Conservation (phyloP, 1,140 invertebrate species). For the Anagrus nilaparvatae region DNA sequence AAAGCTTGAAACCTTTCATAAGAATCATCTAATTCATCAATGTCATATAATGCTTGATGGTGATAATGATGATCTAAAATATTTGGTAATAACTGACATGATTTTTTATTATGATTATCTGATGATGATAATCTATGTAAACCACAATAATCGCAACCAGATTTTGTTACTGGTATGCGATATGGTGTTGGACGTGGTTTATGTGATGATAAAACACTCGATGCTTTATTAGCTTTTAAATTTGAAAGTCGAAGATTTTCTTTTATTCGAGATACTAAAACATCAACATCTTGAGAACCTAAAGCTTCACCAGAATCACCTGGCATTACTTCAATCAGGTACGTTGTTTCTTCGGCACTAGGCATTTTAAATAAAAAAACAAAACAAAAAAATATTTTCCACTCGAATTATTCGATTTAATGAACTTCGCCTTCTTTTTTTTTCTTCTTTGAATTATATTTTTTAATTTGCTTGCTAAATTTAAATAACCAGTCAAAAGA, state of each 20-base stretch:
- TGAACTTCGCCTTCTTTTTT: too few relatives aligned
- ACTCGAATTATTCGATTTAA: too few relatives aligned
- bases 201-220: constrained; percentile 28
- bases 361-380: constrained; percentile 34
- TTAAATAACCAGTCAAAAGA: too few relatives aligned
- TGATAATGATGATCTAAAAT: constrained; percentile 15
- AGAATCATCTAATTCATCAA: constrained; percentile 44
- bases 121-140: too few relatives aligned
- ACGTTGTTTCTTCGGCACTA: constrained; percentile 38
- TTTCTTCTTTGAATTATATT: too few relatives aligned
- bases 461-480: too few relatives aligned
- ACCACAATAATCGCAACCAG: constrained; percentile 1
- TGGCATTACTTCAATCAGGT: constrained; percentile 37
- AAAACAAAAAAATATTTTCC: too few relatives aligned
- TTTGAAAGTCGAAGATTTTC: constrained; percentile 53
- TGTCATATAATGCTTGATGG: constrained; percentile 17
- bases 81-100: too few relatives aligned
- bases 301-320: constrained; percentile 34
- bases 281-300: constrained; percentile 50
- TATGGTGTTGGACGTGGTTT: constrained; percentile 51
- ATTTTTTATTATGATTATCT: too few relatives aligned
- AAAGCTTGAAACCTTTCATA: constrained; percentile 57
- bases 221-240: constrained; percentile 36
- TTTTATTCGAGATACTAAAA: constrained; percentile 59
- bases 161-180: constrained; percentile 31